Evolutionary conservation across 2,113 vertebrate species (phyloP).

Genomic region (Stigmatopora nigra): DNA sequence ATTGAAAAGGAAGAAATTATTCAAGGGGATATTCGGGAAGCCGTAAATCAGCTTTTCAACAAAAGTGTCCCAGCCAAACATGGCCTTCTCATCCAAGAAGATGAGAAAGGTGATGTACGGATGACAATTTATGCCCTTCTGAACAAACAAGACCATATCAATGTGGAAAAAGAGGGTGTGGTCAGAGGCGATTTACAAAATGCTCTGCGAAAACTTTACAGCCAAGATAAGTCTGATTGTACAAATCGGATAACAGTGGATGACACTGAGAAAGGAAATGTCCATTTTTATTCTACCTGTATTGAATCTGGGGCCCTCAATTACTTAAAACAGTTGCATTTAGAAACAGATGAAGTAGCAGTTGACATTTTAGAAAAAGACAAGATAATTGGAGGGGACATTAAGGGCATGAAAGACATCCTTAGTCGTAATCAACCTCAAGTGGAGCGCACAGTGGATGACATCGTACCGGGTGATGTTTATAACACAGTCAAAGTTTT

Average conservation of each 20-base stretch:
- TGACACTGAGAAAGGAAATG: constrained; percentile 81
- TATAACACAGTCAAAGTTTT: constrained; percentile 77
- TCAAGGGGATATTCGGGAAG: constrained; percentile 78
- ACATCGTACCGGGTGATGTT: constrained; percentile 82
- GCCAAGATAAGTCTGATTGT: constrained; percentile 57
- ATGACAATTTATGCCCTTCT: constrained; percentile 90
- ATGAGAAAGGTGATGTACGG: constrained; percentile 83
- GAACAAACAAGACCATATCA: constrained; percentile 67
- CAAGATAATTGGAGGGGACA: constrained; percentile 77
- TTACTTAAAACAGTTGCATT: constrained; percentile 78
- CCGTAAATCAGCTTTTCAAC: constrained; percentile 77
- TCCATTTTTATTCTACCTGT: constrained; percentile 85
- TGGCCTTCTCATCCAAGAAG: constrained; percentile 87
- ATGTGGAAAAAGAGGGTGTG: constrained; percentile 70
- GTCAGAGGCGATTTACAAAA: constrained; percentile 76
- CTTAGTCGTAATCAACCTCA: constrained; percentile 66
- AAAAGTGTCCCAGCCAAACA: constrained; percentile 68
- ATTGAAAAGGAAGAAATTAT: constrained; percentile 79
- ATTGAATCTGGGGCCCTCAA: constrained; percentile 86
- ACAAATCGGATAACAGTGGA: constrained; percentile 69
- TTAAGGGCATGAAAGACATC: constrained; percentile 76
- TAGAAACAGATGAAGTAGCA: constrained; percentile 62
- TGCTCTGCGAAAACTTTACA: constrained; percentile 73
- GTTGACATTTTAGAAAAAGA: constrained; percentile 61
- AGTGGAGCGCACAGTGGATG: constrained; percentile 76